Evolutionary conservation across 2,797 vertebrate species (phyloP).

Genomic region (Nannoperca obscura): DNA sequence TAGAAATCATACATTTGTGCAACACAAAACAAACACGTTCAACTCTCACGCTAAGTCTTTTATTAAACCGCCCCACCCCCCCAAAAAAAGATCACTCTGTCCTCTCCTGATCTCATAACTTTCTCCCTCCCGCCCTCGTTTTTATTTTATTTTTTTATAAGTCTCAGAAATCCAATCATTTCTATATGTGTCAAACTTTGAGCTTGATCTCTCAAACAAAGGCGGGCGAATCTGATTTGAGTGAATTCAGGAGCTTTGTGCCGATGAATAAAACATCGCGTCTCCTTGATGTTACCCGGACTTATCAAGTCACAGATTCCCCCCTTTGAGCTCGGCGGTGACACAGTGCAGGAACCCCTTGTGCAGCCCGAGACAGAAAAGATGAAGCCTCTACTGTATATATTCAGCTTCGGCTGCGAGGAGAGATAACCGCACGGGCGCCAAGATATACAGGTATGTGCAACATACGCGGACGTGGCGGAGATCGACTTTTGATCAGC

Average conservation of each 20-base stretch:
- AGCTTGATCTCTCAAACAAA: conserved; percentile 86
- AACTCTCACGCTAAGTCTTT: background rate
- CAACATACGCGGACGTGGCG: conserved; percentile 40
- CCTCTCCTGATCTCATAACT: conserved; percentile 28
- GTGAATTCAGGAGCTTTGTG: conserved; percentile 84
- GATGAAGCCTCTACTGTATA: conserved; percentile 73
- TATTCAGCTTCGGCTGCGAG: conserved; percentile 61
- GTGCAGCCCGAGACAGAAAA: conserved; percentile 72
- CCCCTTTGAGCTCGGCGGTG: conserved; percentile 76
- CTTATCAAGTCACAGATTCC: conserved; percentile 85
- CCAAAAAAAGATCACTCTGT: background rate
- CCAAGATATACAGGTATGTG: conserved; percentile 49
- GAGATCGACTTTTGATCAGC: conserved; percentile 63
- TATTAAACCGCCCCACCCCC: conserved; percentile 11
- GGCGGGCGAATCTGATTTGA: conserved; percentile 83
- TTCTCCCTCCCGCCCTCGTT: conserved; percentile 29
- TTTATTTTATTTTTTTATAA: conserved; percentile 52
- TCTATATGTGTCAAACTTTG: conserved; percentile 82
- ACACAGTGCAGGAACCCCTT: conserved; percentile 67
- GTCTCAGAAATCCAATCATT: conserved; percentile 83
- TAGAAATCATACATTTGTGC: background rate
- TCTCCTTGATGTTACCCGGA: conserved; percentile 84
- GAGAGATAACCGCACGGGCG: conserved; percentile 56
- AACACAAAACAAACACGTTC: background rate
- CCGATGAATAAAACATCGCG: conserved; percentile 87